Evolutionary conservation across 2,888 invertebrate species (phyloP).

Genomic region (Tenthredo livida): DNA sequence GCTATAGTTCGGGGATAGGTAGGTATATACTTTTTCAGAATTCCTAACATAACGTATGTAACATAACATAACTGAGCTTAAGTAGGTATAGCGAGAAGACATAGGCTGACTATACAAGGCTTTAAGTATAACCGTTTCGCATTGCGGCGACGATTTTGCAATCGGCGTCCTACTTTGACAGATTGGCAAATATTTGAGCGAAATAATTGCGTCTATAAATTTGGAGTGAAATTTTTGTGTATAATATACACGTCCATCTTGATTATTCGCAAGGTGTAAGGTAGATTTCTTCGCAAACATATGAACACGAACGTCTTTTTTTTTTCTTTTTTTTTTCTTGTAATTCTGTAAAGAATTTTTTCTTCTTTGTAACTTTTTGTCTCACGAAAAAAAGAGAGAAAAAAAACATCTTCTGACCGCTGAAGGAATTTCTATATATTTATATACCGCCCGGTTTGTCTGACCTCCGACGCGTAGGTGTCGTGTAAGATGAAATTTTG

Average conservation of each 20-base stretch:
- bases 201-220: constrained; percentile 12
- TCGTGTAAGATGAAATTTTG: constrained; percentile 28
- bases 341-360: too few species aligned
- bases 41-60: not conserved
- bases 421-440: not conserved
- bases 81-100: not conserved
- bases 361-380: too few species aligned
- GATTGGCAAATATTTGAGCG: constrained; percentile 31
- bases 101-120: constrained; percentile 43
- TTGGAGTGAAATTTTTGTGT: not conserved
- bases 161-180: constrained; percentile 60
- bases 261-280: not conserved
- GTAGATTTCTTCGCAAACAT: not conserved
- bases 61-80: not conserved
- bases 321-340: not conserved
- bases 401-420: not conserved
- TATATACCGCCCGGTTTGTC: not conserved
- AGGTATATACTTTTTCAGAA: not conserved
- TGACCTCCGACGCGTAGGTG: constrained; percentile 14
- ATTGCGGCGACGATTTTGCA: constrained; percentile 58
- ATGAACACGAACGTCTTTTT: not conserved
- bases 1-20: not conserved
- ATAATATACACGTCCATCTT: not conserved
- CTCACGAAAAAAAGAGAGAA: not conserved
- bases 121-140: constrained; percentile 49